These are phyloP conservation scores for Pipra filicauda DNA, from an alignment of 2,113 vertebrate genomes.

Conservation along the genomic window DNA sequence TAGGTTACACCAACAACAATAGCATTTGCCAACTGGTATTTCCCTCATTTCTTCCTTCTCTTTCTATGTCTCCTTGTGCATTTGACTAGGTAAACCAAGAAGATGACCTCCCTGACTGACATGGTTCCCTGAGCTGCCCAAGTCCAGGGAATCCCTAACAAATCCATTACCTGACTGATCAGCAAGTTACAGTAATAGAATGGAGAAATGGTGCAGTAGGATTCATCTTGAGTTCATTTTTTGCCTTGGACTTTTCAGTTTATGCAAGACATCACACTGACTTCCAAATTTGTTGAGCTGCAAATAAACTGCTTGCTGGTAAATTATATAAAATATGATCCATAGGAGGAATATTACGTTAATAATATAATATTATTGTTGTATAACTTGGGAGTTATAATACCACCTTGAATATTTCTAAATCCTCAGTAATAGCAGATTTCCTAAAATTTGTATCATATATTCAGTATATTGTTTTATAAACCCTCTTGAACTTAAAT, in stretches of 20 bases:
- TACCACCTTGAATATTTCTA: neutral
- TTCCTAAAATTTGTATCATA: neutral
- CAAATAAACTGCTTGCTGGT: neutral
- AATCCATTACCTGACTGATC: neutral
- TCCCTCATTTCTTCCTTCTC: neutral
- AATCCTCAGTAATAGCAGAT: neutral
- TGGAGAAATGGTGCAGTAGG: neutral
- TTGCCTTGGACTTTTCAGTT: neutral
- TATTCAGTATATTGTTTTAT: neutral
- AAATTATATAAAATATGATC: neutral
- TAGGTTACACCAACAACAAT: neutral
- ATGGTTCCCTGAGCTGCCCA: neutral
- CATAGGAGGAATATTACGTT: neutral
- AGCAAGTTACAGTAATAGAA: neutral
- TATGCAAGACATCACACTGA: neutral
- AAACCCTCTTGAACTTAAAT: neutral
- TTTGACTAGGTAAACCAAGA: neutral
- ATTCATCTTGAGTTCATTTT: neutral
- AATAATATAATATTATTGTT: neutral
- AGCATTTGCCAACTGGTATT: neutral
- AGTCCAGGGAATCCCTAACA: neutral
- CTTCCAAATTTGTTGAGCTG: neutral
- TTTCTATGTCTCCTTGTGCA: neutral
- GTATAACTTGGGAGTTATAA: neutral
- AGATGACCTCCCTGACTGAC: neutral